Evolutionary conservation across 2,797 vertebrate species (phyloP), one percentile per base, ranked within the genome.

Genomic region (Poeciliopsis turneri): DNA sequence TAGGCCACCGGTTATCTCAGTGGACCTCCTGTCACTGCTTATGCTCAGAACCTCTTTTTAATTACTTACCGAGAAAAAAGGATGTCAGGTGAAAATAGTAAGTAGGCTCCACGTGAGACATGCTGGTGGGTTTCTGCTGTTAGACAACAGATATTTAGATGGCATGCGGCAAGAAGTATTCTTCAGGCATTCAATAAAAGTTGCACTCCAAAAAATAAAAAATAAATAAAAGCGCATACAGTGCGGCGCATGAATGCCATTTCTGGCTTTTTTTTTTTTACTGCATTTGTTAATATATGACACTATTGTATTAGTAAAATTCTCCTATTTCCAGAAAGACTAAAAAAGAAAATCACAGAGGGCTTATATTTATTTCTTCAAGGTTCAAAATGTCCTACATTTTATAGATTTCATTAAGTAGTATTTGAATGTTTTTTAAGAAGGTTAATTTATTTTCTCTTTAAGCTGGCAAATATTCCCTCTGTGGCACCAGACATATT

Each of bases 1-100:
- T 94, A 92, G 92, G 92, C 88, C 86, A 87, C 78, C 78, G 85
- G 88, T 88, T 91, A 89, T 94, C 93, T 93, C 92, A 53, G 85
- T 18, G 87, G 91, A 87, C 91, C 91, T 87, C 82, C 90, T 92
- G 92, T 94, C 90, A 91, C 87, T 76, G 86, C 79, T 72, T 76
- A 53, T 23, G 81, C 88, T 80, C 88, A 87, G 85, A 90, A 84
- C 69, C 66, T 91, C 77, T 79, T 85, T 92, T 93, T 93, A 94
- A 94, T 94, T 93, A 94, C 90, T 89, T 83, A 81, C 82, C 72
- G 79, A 91, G 86, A 91, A 92, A 92, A 92, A 87, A 89, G 87
- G 88, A 90, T 85, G 92, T 93, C 90, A 90, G 92, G 88, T 86
- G 83, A 90, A 93, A 90, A 88, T 87, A 90, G 87, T 78, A 90